Conservation (phyloP, 2,797 vertebrate species). For the Poeciliopsis infans region DNA sequence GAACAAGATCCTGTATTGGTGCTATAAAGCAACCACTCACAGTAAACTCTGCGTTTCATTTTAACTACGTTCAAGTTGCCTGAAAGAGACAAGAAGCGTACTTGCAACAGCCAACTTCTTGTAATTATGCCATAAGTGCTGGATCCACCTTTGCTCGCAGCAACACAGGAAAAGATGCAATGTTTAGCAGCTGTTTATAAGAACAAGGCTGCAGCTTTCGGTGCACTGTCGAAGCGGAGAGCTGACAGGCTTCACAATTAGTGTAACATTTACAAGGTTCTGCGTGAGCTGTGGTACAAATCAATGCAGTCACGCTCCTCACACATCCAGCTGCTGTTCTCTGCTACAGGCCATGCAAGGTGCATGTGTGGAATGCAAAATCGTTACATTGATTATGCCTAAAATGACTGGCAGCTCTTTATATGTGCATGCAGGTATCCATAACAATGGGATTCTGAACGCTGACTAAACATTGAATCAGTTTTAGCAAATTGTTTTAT, state of each 20-base stretch:
- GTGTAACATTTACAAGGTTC: constrained; percentile 73
- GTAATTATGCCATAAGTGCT: constrained; percentile 25
- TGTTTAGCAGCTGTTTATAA: constrained; percentile 64
- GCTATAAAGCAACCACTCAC: constrained; percentile 32
- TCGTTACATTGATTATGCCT: constrained; percentile 28
- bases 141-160: constrained; percentile 62
- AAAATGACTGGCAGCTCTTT: constrained; percentile 29
- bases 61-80: constrained; percentile 41
- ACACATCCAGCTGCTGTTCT: constrained; percentile 71
- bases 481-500: constrained; percentile 20
- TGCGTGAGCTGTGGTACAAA: constrained; percentile 63
- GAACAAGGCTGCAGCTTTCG: constrained; percentile 51
- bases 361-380: constrained; percentile 54
- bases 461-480: not conserved
- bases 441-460: not conserved
- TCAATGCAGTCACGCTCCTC: constrained; percentile 72
- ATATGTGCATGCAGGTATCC: constrained; percentile 11
- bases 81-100: constrained; percentile 59
- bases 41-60: constrained; percentile 49
- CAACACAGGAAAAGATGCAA: constrained; percentile 37
- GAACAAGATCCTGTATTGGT: constrained; percentile 40
- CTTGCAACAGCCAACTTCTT: constrained; percentile 32
- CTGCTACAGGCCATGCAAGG: constrained; percentile 57
- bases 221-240: constrained; percentile 62
- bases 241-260: constrained; percentile 74